Evolutionary conservation across 35 echinoderm and acorn worm species (phyloP).

Genomic region (Holothuria glaberrima): DNA sequence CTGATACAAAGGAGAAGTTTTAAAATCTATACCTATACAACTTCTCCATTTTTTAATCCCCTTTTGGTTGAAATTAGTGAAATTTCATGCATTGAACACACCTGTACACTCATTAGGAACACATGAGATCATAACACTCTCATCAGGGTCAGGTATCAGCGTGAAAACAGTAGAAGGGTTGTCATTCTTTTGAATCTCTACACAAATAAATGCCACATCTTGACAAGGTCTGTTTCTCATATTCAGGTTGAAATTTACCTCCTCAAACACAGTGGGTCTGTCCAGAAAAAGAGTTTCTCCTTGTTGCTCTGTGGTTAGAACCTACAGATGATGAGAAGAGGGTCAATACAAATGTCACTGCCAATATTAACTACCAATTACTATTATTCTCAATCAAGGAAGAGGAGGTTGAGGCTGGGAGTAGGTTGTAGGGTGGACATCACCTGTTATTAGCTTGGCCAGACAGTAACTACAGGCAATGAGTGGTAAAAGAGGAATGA

Average conservation of each 20-base stretch:
- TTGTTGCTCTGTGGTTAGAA: conserved; percentile 39
- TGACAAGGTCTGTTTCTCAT: conserved; percentile 66
- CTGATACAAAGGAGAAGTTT: no score
- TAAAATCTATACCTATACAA: no score
- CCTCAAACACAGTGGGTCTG: conserved; percentile 37
- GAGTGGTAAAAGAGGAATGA: no score
- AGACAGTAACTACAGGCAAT: no score
- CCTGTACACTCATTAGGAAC: conserved; percentile 72
- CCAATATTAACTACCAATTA: no score
- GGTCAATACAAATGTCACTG: neutral
- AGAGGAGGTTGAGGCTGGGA: no score
- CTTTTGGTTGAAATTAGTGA: neutral
- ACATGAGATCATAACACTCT: conserved; percentile 60
- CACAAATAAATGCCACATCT: conserved; percentile 68
- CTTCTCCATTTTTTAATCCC: no score
- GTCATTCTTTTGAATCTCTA: conserved; percentile 70
- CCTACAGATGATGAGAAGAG: conserved; percentile 19
- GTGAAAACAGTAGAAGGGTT: conserved; percentile 55
- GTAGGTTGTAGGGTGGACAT: no score
- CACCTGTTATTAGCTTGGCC: no score
- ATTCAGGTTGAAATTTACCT: conserved; percentile 69
- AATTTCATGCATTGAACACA: conserved; percentile 56
- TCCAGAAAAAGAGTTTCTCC: conserved; percentile 38
- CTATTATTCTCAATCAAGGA: no score
- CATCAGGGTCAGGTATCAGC: conserved; percentile 57